Evolutionary conservation across 2,888 invertebrate genomes (phyloP), one percentile per base, ranked within the genome.

Genomic region (Platycheirus albimanus): DNA sequence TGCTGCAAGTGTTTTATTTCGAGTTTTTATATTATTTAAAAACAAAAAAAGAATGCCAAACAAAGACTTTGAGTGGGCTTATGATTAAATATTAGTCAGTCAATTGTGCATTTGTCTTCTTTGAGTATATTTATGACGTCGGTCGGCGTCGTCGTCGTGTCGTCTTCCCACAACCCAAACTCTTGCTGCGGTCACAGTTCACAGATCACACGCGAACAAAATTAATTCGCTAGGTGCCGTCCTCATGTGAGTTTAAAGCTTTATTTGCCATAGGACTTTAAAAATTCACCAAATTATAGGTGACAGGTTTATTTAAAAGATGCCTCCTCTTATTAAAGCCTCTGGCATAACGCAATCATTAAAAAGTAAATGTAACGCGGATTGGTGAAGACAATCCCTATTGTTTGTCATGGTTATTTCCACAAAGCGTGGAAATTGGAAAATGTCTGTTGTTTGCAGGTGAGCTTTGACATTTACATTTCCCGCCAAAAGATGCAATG

Each of bases 171-270:
- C 71, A 49, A 33, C 66, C 66, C 54, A 47, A 20, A 61, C 47
- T 33, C 45, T 58, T 30, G 10, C 71, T 38, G 41, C 20, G 51
- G 81, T 81, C 80, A 75, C 76, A 56, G 71, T 24, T 24, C 24
- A 24, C 24, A 6, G 3, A 24, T 24, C 24, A 24, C 76, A 81
- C 47, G 67, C 67, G 81, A 81, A 67, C 67, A 67, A 45, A 67
- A 67, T 81, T 81, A 81, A 77, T 81, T 81, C 71, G 47, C 19
- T 45, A 45, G 52, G 64, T 66, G 51, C 70, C 58, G 36, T 38
- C 30, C 20, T 61, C 28, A 15, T 17, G 20, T 24, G 17, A 3
- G 43, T 30, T 33, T 17, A 33, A 43, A 61, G n/a, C 17, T 38
- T 56, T 24, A 6, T 41, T 38, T 56, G 13, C 8, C 38, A 56